phyloP scores from a whole-genome alignment of 2,888 invertebrate genomes.

The Drosophila koepferae region DNA sequence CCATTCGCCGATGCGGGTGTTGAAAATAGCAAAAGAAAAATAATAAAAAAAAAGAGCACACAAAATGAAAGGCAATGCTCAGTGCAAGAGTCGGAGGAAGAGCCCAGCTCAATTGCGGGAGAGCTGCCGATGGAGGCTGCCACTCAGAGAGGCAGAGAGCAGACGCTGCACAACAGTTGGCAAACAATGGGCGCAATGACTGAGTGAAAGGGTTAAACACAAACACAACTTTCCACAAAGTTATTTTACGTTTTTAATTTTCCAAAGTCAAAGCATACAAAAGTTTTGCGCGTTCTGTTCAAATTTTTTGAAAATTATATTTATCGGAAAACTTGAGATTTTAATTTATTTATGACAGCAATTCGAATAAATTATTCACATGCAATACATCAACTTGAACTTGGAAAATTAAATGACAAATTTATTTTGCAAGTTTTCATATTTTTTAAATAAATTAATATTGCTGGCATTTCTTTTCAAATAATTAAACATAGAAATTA shows the following conservation, averaged over 20 bases:
- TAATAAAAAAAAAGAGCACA: conserved; percentile 22
- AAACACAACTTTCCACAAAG: conserved; percentile 49
- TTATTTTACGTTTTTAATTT: conserved; percentile 36
- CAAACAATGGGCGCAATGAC: conserved; percentile 69
- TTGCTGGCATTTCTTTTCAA: too few relatives aligned
- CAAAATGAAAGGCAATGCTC: conserved; percentile 58
- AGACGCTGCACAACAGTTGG: conserved; percentile 33
- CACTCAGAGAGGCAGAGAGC: conserved; percentile 30
- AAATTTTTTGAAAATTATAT: conserved; percentile 24
- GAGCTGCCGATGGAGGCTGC: conserved; percentile 31
- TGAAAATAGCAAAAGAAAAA: conserved; percentile 29
- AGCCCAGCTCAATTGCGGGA: conserved; percentile 17
- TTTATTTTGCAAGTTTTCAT: too few relatives aligned
- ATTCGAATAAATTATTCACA: neutral
- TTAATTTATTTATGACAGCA: neutral
- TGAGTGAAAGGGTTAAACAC: conserved; percentile 58
- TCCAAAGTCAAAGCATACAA: conserved; percentile 5
- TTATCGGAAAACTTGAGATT: conserved; percentile 1
- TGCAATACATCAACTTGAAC: too few relatives aligned
- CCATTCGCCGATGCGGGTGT: conserved; percentile 46
- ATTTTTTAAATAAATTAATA: too few relatives aligned
- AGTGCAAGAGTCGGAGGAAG: conserved; percentile 12
- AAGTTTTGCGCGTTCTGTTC: conserved; percentile 21
- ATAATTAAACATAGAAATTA: too few relatives aligned
- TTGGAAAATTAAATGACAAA: too few relatives aligned